phyloP scores from a whole-genome alignment of 1,140 invertebrate genomes.

The Gonioctena quinquepunctata region DNA sequence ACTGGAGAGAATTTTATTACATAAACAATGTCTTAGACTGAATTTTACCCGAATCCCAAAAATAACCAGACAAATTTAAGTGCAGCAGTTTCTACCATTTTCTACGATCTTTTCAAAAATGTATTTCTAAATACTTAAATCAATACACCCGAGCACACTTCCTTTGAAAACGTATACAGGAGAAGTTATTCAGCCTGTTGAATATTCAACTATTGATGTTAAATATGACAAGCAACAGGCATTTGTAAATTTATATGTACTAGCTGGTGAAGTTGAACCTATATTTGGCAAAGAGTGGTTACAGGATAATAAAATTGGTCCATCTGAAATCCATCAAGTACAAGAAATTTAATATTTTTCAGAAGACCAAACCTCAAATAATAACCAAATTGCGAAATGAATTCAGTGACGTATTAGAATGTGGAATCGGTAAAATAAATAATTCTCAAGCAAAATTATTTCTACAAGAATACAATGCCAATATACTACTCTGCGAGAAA shows the following conservation, averaged over 20 bases:
- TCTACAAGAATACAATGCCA: too few species aligned
- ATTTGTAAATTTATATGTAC: not conserved
- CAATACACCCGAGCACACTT: not conserved
- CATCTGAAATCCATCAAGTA: not conserved
- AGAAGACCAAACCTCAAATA: not conserved
- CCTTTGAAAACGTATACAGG: not conserved
- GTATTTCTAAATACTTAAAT: not conserved
- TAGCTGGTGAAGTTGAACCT: not conserved
- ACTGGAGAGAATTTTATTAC: not conserved
- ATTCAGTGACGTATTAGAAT: not conserved
- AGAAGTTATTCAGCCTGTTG: not conserved
- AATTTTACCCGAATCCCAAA: not conserved
- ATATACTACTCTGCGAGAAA: not conserved
- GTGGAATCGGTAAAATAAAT: too few species aligned
- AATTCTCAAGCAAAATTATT: too few species aligned
- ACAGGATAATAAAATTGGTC: not conserved
- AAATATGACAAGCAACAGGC: not conserved
- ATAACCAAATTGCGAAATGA: not conserved
- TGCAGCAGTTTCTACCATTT: not conserved
- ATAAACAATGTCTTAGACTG: not conserved
- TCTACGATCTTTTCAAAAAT: not conserved
- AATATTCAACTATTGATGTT: not conserved
- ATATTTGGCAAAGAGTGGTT: not conserved
- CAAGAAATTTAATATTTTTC: not conserved
- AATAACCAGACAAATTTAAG: not conserved